Conservation (phyloP, 2,797 vertebrate genomes). For the Lepilemur septentrionalis region DNA sequence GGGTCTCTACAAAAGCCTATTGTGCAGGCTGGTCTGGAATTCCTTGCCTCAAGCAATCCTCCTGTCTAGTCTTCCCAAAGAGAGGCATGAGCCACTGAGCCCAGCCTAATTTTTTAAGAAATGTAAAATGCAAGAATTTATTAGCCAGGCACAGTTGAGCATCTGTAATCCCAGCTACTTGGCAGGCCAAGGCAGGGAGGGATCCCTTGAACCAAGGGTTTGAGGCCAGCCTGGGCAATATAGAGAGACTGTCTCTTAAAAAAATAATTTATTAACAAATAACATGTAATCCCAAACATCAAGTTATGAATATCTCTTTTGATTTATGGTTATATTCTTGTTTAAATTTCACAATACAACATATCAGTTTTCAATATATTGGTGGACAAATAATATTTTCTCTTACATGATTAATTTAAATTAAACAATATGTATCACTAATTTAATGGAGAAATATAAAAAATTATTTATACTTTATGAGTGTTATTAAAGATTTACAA, state of each 20-base stretch:
- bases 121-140: neutral
- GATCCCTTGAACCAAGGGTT: neutral
- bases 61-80: neutral
- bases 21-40: neutral
- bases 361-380: neutral
- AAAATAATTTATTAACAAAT: neutral
- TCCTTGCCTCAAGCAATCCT: neutral
- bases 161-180: neutral
- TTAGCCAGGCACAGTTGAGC: no score
- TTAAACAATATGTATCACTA: neutral
- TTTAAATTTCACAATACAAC: constrained; percentile 19
- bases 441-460: neutral
- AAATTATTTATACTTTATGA: neutral
- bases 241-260: neutral
- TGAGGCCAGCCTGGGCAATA: neutral
- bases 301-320: neutral
- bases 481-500: neutral
- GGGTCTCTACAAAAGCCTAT: neutral
- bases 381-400: neutral
- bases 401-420: neutral
- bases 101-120: neutral
- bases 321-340: neutral
- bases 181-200: neutral
- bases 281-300: neutral
- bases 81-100: neutral